A percentile compares a stretch with the other conserved stretches of the same genome.
phyloP scores from a whole-genome alignment of 2,113 vertebrate species.

The Brachyistius frenatus region DNA sequence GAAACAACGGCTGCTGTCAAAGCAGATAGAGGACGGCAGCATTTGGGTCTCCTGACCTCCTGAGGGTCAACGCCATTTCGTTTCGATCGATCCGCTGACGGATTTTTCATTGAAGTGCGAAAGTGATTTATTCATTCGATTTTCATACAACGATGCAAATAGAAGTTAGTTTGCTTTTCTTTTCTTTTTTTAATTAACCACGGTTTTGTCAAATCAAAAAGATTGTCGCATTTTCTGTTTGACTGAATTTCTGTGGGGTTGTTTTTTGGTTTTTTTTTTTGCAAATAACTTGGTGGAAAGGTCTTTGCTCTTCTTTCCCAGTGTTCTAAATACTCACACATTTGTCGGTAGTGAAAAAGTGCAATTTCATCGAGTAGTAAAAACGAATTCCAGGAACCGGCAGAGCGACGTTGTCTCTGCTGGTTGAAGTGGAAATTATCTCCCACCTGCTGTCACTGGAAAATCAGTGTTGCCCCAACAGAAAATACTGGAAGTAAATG shows the following conservation, averaged over 20 bases:
- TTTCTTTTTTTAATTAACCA: too few relatives aligned
- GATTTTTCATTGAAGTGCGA: slow-evolving; percentile 34
- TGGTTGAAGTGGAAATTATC: too few relatives aligned
- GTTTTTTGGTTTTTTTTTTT: neutral
- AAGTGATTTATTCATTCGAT: slow-evolving; percentile 36
- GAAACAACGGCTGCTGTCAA: slow-evolving; percentile 67
- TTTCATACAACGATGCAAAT: slow-evolving; percentile 4
- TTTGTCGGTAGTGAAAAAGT: too few relatives aligned
- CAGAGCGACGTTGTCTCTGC: neutral
- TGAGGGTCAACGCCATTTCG: slow-evolving; percentile 53
- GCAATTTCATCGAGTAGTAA: neutral
- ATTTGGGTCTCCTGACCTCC: slow-evolving; percentile 47
- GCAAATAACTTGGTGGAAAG: neutral
- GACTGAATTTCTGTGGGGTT: too few relatives aligned
- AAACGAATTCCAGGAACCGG: neutral
- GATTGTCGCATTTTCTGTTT: neutral
- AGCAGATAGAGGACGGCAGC: slow-evolving; percentile 41
- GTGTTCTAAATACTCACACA: too few relatives aligned
- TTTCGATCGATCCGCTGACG: slow-evolving; percentile 53
- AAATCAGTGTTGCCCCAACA: too few relatives aligned
- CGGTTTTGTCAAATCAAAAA: too few relatives aligned
- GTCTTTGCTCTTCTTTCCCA: too few relatives aligned
- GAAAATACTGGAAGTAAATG: too few relatives aligned
- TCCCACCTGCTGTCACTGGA: too few relatives aligned
- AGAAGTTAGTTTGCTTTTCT: neutral